These are phyloP conservation scores for Chionis minor DNA, from an alignment of 2,113 vertebrate genomes.

Conservation along the genomic window DNA sequence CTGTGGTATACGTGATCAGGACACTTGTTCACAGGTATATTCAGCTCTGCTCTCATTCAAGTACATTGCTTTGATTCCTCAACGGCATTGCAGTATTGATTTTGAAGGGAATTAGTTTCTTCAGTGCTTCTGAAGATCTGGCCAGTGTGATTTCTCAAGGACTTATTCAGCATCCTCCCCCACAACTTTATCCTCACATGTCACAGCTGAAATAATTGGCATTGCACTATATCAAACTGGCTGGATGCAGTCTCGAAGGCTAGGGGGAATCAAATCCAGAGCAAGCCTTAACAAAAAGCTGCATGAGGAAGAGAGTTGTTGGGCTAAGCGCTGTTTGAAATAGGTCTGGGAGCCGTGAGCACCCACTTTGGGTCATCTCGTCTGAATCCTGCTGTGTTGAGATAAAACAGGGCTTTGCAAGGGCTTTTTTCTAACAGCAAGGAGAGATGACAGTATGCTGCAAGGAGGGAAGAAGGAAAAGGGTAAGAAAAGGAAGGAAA, in stretches of 20 bases:
- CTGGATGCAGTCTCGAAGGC: not conserved
- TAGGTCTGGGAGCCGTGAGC: not conserved
- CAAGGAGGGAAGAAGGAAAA: not conserved
- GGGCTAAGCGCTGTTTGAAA: not conserved
- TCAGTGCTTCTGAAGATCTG: slow-evolving; percentile 43
- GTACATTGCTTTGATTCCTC: slow-evolving; percentile 57
- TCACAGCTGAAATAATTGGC: slow-evolving; percentile 55
- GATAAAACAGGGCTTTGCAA: not conserved
- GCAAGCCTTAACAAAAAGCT: not conserved
- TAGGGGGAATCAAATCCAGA: not conserved
- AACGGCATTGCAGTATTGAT: slow-evolving; percentile 56
- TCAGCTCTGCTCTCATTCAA: not conserved
- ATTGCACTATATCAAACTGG: slow-evolving; percentile 8
- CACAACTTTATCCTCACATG: slow-evolving; percentile 47
- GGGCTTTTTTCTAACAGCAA: not conserved
- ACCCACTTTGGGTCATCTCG: not conserved
- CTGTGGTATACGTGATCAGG: not conserved
- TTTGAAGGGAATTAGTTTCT: slow-evolving; percentile 65
- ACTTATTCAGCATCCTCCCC: not conserved
- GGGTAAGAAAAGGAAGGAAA: not conserved
- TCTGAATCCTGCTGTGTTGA: not conserved
- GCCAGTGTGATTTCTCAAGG: slow-evolving; percentile 23
- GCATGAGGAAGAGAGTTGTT: not conserved
- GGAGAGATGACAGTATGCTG: not conserved
- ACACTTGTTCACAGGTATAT: slow-evolving; percentile 7